phyloP scores from a whole-genome alignment of 1,140 invertebrate species.

The Ooceraea biroi region DNA sequence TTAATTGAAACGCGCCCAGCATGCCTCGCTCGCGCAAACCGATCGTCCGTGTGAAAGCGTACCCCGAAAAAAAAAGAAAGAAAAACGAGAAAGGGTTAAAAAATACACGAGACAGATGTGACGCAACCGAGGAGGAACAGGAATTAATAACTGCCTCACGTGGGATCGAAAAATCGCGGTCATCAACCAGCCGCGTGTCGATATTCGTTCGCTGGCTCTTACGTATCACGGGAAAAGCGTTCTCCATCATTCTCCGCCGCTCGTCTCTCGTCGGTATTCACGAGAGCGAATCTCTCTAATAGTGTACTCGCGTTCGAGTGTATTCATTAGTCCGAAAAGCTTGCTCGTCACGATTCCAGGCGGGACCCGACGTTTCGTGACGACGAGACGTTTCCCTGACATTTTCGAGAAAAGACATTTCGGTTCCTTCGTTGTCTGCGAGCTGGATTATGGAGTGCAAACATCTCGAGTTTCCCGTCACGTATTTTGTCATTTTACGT shows the following conservation, averaged over 20 bases:
- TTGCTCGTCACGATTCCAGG: too few relatives aligned
- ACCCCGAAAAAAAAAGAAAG: slow-evolving; percentile 15
- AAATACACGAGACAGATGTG: slow-evolving; percentile 14
- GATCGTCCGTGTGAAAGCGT: slow-evolving; percentile 59
- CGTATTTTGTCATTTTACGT: slow-evolving; percentile 66
- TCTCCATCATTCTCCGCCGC: too few relatives aligned
- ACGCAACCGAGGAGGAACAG: slow-evolving; percentile 37
- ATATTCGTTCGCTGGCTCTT: neutral
- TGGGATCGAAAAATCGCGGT: slow-evolving; percentile 18
- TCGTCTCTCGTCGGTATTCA: too few relatives aligned
- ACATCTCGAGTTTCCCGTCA: slow-evolving; percentile 53
- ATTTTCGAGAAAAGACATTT: slow-evolving; percentile 28
- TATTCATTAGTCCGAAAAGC: too few relatives aligned
- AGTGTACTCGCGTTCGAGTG: neutral
- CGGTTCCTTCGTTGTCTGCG: slow-evolving; percentile 15
- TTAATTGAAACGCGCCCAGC: slow-evolving; percentile 72
- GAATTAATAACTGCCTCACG: slow-evolving; percentile 16
- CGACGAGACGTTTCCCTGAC: neutral
- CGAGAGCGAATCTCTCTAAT: neutral
- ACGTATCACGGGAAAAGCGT: too few relatives aligned
- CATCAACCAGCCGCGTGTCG: neutral
- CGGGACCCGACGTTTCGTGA: too few relatives aligned
- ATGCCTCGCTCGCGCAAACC: slow-evolving; percentile 50
- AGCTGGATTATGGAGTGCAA: slow-evolving; percentile 28
- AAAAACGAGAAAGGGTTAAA: neutral